phyloP scores from a whole-genome alignment of 1,140 invertebrate species.

The Cydia pomonella region DNA sequence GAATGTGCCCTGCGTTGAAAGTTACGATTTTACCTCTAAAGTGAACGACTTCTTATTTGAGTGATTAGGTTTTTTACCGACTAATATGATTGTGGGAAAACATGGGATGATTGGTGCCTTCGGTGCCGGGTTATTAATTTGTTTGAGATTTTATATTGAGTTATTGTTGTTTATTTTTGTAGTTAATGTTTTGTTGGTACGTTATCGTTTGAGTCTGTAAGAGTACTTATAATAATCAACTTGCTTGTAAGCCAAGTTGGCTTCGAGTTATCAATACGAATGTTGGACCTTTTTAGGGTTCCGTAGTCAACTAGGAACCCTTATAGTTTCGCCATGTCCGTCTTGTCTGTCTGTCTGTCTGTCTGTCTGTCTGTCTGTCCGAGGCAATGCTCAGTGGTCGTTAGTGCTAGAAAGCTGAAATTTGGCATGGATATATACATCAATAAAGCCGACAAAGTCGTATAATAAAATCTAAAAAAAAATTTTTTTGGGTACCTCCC shows the following conservation, averaged over 20 bases:
- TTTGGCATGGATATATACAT: too few species aligned
- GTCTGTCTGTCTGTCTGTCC: too few species aligned
- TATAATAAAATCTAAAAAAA: too few species aligned
- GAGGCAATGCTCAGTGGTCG: too few species aligned
- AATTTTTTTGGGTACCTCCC: too few species aligned
- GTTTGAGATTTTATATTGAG: constrained; percentile 30
- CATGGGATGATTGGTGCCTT: constrained; percentile 31
- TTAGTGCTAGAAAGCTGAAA: too few species aligned
- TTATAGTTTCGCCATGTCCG: too few species aligned
- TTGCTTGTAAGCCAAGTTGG: not conserved
- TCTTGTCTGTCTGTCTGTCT: too few species aligned
- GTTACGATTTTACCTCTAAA: constrained; percentile 1
- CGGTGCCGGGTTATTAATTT: constrained; percentile 28
- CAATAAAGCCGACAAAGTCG: too few species aligned
- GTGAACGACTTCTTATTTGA: constrained; percentile 26
- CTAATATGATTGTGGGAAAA: constrained; percentile 33
- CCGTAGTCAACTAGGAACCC: too few species aligned
- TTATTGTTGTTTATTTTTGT: constrained; percentile 33
- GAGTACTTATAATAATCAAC: not conserved
- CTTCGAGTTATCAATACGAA: not conserved
- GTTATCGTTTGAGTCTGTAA: not conserved
- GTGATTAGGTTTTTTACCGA: constrained; percentile 32
- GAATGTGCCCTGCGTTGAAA: not conserved
- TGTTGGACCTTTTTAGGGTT: not conserved
- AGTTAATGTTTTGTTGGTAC: not conserved